Evolutionary conservation across 2,888 invertebrate species (phyloP).

Genomic region (Rhingia campestris): DNA sequence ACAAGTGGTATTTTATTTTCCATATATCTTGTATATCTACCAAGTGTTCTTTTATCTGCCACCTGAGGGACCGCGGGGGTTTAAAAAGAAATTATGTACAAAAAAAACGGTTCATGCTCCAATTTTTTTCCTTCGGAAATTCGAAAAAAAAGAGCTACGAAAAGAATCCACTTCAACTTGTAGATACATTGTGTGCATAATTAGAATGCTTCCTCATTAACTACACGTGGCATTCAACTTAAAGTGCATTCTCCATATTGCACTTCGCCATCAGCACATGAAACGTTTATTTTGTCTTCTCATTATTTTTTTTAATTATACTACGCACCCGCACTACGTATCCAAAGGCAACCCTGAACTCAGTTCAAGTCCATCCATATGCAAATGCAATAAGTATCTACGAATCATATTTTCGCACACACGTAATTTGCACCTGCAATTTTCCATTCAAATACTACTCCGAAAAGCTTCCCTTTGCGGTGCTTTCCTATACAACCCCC

Average conservation of each 20-base stretch:
- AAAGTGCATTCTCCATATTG: background rate
- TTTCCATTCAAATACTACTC: slow-evolving; percentile 29
- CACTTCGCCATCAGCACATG: background rate
- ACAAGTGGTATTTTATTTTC: too few relatives aligned
- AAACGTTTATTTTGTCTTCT: background rate
- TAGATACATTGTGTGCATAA: slow-evolving; percentile 1
- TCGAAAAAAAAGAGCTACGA: background rate
- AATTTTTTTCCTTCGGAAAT: background rate
- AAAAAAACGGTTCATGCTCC: too few relatives aligned
- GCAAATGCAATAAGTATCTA: slow-evolving; percentile 1
- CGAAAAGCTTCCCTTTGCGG: slow-evolving; percentile 37
- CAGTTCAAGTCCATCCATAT: slow-evolving; percentile 32
- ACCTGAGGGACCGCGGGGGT: too few relatives aligned
- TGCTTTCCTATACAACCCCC: background rate
- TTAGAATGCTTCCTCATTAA: slow-evolving; percentile 41
- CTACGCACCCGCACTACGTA: slow-evolving; percentile 14
- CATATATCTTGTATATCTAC: too few relatives aligned
- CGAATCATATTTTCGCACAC: background rate
- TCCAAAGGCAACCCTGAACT: background rate
- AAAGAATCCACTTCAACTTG: slow-evolving; percentile 14
- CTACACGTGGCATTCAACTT: slow-evolving; percentile 30
- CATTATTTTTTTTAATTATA: slow-evolving; percentile 1
- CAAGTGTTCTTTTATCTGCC: too few relatives aligned
- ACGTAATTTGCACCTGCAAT: slow-evolving; percentile 41
- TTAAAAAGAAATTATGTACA: too few relatives aligned